These are phyloP conservation scores for Dolichoris vasculosae DNA, from an alignment of 1,140 invertebrate genomes.

Conservation along the genomic window DNA sequence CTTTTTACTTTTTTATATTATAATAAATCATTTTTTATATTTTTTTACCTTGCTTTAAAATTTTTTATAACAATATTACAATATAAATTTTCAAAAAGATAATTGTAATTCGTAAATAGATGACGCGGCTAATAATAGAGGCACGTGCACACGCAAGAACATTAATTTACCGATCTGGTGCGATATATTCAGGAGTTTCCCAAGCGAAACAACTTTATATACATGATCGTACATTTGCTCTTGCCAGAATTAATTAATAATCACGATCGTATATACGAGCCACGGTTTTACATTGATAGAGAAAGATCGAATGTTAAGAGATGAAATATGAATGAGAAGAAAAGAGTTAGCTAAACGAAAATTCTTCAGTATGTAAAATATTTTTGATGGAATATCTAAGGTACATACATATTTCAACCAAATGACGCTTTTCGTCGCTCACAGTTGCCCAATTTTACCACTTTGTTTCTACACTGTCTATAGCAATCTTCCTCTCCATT, in stretches of 20 bases:
- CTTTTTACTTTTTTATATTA: not conserved
- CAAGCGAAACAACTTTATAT: conserved; percentile 65
- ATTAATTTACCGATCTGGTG: conserved; percentile 64
- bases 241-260: conserved; percentile 68
- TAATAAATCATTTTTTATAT: not conserved
- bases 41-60: not conserved
- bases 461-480: too few species aligned
- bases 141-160: conserved; percentile 47
- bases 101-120: conserved; percentile 41
- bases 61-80: too few species aligned
- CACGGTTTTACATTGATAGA: conserved; percentile 12
- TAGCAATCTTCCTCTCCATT: too few species aligned
- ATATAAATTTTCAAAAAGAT: not conserved
- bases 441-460: too few species aligned
- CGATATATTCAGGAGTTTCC: conserved; percentile 63
- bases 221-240: not conserved
- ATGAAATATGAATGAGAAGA: too few species aligned
- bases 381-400: not conserved
- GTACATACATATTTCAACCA: conserved; percentile 7
- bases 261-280: conserved; percentile 64
- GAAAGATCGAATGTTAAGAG: not conserved
- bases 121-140: conserved; percentile 42
- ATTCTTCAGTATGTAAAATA: conserved; percentile 64
- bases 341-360: conserved; percentile 5
- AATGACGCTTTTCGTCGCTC: too few species aligned